Conservation (phyloP, 2,888 invertebrate genomes). For the Pteria penguin region DNA sequence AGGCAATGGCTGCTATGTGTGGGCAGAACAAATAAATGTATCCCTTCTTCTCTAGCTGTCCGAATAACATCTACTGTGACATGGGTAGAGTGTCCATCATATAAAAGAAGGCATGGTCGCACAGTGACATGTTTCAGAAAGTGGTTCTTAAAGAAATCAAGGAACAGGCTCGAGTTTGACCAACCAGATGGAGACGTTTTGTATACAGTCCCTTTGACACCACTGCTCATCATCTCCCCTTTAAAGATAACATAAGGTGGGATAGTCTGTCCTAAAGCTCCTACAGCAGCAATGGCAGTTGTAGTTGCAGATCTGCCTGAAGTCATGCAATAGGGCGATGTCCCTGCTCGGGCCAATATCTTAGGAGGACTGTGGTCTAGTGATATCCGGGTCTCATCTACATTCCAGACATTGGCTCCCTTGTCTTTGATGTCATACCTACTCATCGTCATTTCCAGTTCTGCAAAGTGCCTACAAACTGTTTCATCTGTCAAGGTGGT, state of each 20-base stretch:
- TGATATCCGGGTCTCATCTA: slow-evolving; percentile 29
- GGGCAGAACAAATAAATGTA: too few species aligned
- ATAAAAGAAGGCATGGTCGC: slow-evolving; percentile 35
- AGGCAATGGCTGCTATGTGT: slow-evolving; percentile 41
- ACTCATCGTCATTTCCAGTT: slow-evolving; percentile 12
- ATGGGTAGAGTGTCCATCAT: too few species aligned
- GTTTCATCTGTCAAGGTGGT: slow-evolving; percentile 14
- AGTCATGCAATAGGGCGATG: slow-evolving; percentile 23
- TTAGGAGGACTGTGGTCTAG: slow-evolving; percentile 40
- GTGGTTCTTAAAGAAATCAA: slow-evolving; percentile 38
- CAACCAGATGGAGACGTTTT: slow-evolving; percentile 6
- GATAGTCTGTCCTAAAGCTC: slow-evolving; percentile 40
- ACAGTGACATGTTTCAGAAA: slow-evolving; percentile 32
- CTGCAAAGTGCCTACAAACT: slow-evolving; percentile 21
- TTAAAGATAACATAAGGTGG: slow-evolving; percentile 37
- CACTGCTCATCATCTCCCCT: slow-evolving; percentile 22
- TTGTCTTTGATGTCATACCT: slow-evolving; percentile 27
- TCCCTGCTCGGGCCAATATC: slow-evolving; percentile 33
- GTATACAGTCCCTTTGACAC: slow-evolving; percentile 2
- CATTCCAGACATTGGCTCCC: slow-evolving; percentile 37
- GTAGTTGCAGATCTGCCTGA: slow-evolving; percentile 23
- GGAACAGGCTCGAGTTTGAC: slow-evolving; percentile 27
- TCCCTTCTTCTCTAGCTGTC: too few species aligned
- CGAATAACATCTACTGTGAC: too few species aligned
- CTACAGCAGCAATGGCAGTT: slow-evolving; percentile 28